Percentiles rank a stretch among this genome's conserved stretches.
Evolutionary conservation across 2,888 invertebrate genomes (phyloP).

Genomic region (Pristionchus arcanus): DNA sequence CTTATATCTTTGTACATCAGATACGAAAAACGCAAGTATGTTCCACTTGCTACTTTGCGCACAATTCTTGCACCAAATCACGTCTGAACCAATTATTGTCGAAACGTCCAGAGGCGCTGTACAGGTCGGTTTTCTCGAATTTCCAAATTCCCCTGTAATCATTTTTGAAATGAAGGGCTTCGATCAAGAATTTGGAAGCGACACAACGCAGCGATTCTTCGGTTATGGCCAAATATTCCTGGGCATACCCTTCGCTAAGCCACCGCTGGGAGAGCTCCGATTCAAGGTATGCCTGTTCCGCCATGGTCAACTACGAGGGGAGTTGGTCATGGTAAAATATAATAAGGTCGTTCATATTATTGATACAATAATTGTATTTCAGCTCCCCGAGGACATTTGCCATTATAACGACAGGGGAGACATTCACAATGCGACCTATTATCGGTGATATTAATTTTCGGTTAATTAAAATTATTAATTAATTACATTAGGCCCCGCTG

Average conservation of each 20-base stretch:
- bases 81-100: too few relatives aligned
- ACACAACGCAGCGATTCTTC: neutral
- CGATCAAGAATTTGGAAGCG: neutral
- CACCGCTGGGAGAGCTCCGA: neutral
- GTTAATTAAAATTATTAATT: neutral
- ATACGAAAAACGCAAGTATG: too few relatives aligned
- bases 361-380: too few relatives aligned
- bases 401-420: neutral
- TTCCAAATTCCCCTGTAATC: too few relatives aligned
- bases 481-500: neutral
- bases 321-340: too few relatives aligned
- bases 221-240: slow-evolving; percentile 28
- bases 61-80: too few relatives aligned
- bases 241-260: slow-evolving; percentile 14
- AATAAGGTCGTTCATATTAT: too few relatives aligned
- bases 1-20: too few relatives aligned
- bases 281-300: neutral
- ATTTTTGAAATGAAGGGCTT: neutral
- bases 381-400: neutral
- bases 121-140: too few relatives aligned
- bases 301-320: too few relatives aligned
- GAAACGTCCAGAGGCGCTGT: too few relatives aligned
- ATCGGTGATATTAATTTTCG: neutral
- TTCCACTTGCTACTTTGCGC: too few relatives aligned
- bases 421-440: neutral